Evolutionary conservation across 2,797 vertebrate genomes (phyloP).

Genomic region (Coccyzus lansbergi): DNA sequence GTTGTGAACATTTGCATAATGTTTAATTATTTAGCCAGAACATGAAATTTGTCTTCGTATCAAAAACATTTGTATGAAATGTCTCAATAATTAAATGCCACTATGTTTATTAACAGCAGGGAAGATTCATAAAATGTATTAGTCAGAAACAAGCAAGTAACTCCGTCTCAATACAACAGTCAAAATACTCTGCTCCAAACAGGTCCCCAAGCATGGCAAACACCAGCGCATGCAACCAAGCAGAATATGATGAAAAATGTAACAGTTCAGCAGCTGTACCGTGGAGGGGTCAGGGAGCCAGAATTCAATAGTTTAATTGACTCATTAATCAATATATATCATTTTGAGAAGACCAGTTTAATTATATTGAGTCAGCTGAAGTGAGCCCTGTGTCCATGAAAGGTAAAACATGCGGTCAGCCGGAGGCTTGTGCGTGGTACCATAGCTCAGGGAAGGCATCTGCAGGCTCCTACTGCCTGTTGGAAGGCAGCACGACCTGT

Average conservation of each 20-base stretch:
- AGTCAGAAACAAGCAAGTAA: conserved; percentile 35
- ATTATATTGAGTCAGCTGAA: neutral
- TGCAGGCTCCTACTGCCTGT: neutral
- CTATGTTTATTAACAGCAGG: conserved; percentile 56
- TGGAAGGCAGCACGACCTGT: fast-evolving
- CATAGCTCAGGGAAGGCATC: fast-evolving
- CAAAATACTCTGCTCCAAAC: neutral
- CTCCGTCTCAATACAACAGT: neutral
- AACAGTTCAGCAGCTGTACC: neutral
- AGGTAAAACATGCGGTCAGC: neutral
- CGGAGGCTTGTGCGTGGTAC: fast-evolving
- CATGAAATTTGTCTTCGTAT: conserved; percentile 43
- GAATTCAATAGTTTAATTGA: conserved; percentile 23
- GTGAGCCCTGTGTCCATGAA: neutral
- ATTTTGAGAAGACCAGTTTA: neutral
- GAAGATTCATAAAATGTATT: conserved; percentile 37
- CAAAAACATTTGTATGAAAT: conserved; percentile 47
- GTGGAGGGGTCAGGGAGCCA: neutral
- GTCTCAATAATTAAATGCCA: conserved; percentile 63
- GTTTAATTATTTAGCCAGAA: conserved; percentile 62
- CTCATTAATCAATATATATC: conserved; percentile 2
- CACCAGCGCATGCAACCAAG: neutral
- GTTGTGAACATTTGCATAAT: conserved; percentile 53
- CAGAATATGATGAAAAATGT: neutral
- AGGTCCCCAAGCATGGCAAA: neutral